These are phyloP conservation scores for Drosophila funebris DNA, from an alignment of 1,140 invertebrate genomes.

Conservation along the genomic window DNA sequence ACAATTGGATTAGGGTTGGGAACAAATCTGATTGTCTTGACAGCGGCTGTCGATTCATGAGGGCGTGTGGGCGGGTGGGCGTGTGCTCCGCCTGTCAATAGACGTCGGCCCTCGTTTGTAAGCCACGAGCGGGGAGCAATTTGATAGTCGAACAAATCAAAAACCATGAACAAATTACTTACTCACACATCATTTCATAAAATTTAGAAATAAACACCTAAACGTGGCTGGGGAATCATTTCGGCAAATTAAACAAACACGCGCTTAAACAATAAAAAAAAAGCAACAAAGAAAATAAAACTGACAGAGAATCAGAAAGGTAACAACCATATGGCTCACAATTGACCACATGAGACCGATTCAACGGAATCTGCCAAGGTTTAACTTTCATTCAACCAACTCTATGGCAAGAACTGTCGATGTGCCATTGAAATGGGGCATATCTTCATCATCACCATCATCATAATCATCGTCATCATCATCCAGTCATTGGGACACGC, in stretches of 20 bases:
- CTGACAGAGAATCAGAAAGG: not conserved
- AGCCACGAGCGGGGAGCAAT: not conserved
- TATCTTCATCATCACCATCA: not conserved
- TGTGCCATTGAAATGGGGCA: constrained; percentile 29
- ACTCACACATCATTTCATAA: not conserved
- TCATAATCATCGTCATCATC: not conserved
- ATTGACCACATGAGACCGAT: not conserved
- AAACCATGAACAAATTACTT: not conserved
- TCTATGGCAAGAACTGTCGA: constrained; percentile 48
- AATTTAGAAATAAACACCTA: not conserved
- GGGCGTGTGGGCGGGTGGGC: constrained; percentile 30
- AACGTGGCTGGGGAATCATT: constrained; percentile 4
- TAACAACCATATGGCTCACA: not conserved
- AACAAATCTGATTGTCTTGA: constrained; percentile 46
- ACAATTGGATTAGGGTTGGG: constrained; percentile 16
- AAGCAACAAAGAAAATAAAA: not conserved
- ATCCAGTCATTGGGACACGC: constrained; percentile 17
- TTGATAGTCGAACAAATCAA: not conserved
- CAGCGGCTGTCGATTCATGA: constrained; percentile 42
- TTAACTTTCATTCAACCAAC: constrained; percentile 71
- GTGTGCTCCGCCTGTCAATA: constrained; percentile 20
- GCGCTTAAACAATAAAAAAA: constrained; percentile 9
- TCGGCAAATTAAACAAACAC: constrained; percentile 19
- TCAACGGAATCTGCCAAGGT: not conserved
- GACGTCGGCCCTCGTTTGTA: constrained; percentile 1